These are phyloP conservation scores for Papio anubis DNA, from an alignment of 2,113 vertebrate species.

Conservation along the genomic window DNA sequence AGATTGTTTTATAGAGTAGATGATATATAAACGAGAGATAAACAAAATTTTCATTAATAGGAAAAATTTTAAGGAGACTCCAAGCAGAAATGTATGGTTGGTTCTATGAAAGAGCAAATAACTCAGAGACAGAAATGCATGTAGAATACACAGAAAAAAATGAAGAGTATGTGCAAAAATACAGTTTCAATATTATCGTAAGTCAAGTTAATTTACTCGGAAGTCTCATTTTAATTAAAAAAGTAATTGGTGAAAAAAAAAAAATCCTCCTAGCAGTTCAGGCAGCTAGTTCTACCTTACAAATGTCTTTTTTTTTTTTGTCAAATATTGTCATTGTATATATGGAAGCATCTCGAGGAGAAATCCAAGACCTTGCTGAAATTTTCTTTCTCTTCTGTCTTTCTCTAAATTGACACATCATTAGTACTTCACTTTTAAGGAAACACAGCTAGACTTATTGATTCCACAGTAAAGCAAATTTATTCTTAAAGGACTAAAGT, in stretches of 20 bases:
- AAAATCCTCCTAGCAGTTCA: background rate
- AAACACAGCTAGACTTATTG: background rate
- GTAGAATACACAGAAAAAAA: background rate
- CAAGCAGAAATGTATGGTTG: background rate
- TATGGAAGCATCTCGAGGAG: background rate
- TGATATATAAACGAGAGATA: background rate
- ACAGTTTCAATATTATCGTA: background rate
- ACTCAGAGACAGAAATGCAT: background rate
- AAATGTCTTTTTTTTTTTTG: background rate
- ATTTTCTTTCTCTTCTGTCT: background rate
- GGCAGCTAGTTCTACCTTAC: background rate
- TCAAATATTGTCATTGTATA: background rate
- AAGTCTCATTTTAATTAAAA: slow-evolving; percentile 30
- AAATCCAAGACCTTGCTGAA: background rate
- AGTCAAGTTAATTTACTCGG: slow-evolving; percentile 27
- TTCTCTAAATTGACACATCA: background rate
- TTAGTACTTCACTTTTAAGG: slow-evolving; percentile 30
- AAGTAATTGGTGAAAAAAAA: background rate
- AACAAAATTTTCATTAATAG: background rate
- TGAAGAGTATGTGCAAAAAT: background rate
- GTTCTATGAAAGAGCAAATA: background rate
- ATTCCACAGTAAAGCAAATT: slow-evolving; percentile 58
- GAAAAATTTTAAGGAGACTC: background rate
- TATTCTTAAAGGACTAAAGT: slow-evolving; percentile 59
- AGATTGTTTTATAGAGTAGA: background rate